phyloP scores from a whole-genome alignment of 2,797 vertebrate species.

The Ceryle rudis region DNA sequence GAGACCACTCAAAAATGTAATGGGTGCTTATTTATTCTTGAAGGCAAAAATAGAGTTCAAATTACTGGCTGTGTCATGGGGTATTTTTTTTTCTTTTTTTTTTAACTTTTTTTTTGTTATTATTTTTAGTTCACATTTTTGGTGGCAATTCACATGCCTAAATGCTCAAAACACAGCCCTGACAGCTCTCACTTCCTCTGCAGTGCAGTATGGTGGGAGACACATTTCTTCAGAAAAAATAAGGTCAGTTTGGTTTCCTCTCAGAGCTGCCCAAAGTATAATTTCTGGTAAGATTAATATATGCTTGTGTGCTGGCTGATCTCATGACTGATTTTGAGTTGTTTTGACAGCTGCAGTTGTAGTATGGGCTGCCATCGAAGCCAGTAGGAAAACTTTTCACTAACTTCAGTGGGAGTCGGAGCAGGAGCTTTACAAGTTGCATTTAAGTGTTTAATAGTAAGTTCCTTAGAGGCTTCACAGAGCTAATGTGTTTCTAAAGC shows the following conservation, averaged over 20 bases:
- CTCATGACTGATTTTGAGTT: slow-evolving; percentile 50
- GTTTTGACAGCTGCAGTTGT: slow-evolving; percentile 69
- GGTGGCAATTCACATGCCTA: neutral
- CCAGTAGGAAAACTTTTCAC: neutral
- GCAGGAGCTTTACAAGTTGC: slow-evolving; percentile 4
- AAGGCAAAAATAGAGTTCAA: slow-evolving; percentile 24
- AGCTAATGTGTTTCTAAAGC: slow-evolving; percentile 64
- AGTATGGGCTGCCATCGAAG: neutral
- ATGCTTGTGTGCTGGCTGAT: neutral
- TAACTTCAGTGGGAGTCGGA: neutral
- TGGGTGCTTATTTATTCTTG: neutral
- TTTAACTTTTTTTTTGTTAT: neutral
- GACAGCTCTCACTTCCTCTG: slow-evolving; percentile 12
- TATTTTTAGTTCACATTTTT: slow-evolving; percentile 5
- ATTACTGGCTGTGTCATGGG: neutral
- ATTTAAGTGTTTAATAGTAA: slow-evolving; percentile 63
- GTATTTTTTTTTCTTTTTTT: too few relatives aligned
- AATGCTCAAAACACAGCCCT: neutral
- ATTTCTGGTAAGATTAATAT: slow-evolving; percentile 54
- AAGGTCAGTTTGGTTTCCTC: slow-evolving; percentile 41
- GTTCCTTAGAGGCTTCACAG: slow-evolving; percentile 42
- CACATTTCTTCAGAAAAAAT: neutral
- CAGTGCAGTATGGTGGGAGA: neutral
- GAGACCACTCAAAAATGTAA: neutral
- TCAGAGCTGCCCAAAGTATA: slow-evolving; percentile 41